A percentile compares a stretch with the other conserved stretches of the same genome.
These are phyloP conservation scores for Taxidea taxus DNA, from an alignment of 2,113 vertebrate genomes.

Conservation along the genomic window DNA sequence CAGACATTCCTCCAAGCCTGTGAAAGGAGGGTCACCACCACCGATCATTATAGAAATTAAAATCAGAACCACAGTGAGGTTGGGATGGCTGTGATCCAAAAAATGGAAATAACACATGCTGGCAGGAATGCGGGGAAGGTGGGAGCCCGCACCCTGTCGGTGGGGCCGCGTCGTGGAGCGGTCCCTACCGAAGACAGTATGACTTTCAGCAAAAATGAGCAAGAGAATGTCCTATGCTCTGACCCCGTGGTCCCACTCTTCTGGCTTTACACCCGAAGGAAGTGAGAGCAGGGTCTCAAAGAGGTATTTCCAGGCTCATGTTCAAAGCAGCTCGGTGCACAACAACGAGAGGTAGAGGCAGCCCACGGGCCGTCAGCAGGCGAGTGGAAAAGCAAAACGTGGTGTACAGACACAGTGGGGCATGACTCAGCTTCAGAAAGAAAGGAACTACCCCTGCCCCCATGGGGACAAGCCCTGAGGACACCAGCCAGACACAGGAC, in stretches of 20 bases:
- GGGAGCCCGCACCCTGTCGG: rapidly evolving
- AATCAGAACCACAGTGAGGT: neutral
- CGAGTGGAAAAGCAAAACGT: rapidly evolving
- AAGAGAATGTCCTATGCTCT: rapidly evolving
- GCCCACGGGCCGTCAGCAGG: rapidly evolving
- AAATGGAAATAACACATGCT: rapidly evolving
- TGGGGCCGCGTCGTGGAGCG: rapidly evolving
- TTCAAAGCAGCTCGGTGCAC: neutral
- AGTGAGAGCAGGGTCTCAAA: neutral
- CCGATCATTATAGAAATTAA: rapidly evolving
- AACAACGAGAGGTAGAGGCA: rapidly evolving
- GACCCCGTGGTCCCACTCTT: neutral
- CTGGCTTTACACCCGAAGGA: neutral
- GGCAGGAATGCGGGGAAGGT: rapidly evolving
- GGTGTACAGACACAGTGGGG: rapidly evolving
- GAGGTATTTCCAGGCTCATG: too few relatives aligned
- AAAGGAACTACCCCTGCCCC: neutral
- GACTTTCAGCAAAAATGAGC: too few relatives aligned
- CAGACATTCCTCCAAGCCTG: neutral
- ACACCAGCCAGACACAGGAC: neutral
- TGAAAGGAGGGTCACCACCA: rapidly evolving
- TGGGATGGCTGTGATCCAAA: rapidly evolving
- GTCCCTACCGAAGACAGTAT: rapidly evolving
- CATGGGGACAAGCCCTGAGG: rapidly evolving
- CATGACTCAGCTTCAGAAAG: neutral